phyloP scores from a whole-genome alignment of 2,797 vertebrate genomes.

The Trachops cirrhosus region DNA sequence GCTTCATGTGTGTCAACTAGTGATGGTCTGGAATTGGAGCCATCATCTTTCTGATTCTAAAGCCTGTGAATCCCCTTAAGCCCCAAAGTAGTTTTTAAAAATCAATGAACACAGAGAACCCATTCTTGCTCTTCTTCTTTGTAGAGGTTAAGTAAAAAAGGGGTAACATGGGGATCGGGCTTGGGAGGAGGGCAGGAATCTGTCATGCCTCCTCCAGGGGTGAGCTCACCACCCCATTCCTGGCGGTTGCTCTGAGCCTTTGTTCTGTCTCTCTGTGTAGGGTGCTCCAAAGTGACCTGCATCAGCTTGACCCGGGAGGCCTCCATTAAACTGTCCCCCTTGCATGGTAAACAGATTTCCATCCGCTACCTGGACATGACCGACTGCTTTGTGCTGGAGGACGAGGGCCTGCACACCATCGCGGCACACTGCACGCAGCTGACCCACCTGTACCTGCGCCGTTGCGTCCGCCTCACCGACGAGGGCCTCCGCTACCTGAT shows the following conservation, averaged over 20 bases:
- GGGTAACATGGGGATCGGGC: rapidly evolving
- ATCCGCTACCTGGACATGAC: slow-evolving; percentile 99
- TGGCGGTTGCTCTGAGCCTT: background rate
- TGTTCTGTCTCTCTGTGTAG: slow-evolving; percentile 81
- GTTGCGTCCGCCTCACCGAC: slow-evolving; percentile 94
- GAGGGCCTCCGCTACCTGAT: slow-evolving; percentile 95
- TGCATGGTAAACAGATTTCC: slow-evolving; percentile 97
- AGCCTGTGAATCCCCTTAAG: background rate
- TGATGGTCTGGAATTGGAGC: background rate
- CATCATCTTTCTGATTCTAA: background rate
- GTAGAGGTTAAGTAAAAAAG: too few relatives aligned
- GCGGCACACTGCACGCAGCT: slow-evolving; percentile 97
- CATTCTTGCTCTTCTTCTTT: background rate
- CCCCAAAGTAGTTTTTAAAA: background rate
- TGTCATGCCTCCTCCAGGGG: rapidly evolving
- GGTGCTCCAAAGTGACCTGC: slow-evolving; percentile 98
- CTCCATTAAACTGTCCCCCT: slow-evolving; percentile 92
- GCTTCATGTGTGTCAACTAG: background rate
- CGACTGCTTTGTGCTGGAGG: slow-evolving; percentile 98
- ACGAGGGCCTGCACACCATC: slow-evolving; percentile 96
- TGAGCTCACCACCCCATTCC: rapidly evolving
- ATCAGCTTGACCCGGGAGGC: slow-evolving; percentile 96
- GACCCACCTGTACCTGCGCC: slow-evolving; percentile 96
- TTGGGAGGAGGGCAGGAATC: background rate
- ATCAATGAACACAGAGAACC: background rate